Base-by-base conservation (phyloP, 1,140 invertebrate species). In the Heliothis virescens region DNA sequence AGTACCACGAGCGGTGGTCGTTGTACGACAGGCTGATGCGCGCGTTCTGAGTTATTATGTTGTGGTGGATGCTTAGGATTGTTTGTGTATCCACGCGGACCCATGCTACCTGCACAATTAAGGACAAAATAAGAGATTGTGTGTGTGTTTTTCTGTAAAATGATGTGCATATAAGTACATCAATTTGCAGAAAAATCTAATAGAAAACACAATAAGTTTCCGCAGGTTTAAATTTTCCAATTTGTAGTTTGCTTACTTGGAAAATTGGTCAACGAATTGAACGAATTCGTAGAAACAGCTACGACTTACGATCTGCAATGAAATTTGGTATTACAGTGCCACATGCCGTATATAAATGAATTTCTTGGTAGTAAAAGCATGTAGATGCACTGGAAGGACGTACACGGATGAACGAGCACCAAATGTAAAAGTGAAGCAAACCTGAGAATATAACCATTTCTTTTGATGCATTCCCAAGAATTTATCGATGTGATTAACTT, bases 21-120 rank as follows among this genome's bases (percentile, higher is more conserved):
- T 98, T 98, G 94, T 97, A 98, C 18, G 97, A 97, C 57, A 98
- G 94, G 11, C 97, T 97, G 82, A 99, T 98, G 82, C 98, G 96
- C 5, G 97, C 96, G 93, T 98, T 98, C 91, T 98, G 97, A 2
- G 98, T 98, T 83, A 98, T 98, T 57, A 98, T 97, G 87, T 97
- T 97, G 91, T 98, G 97, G 88, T 98, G 98, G 85, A 98, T 98
- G 29, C 98, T 98, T 41, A 98, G 94, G 83, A 98, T 98, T 3
- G 98, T 98, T 92, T 99, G 98, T 1, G 98, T 98, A 87, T 98
- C 98, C 41, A 98, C 97, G 48, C 98, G 95, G 4, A 98, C 97
- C 98, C 98, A 98, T 76, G 98, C 98, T 81, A 99, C 97, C 98
- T 98, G 89, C 50, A 92, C 92, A 72, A 47, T 79, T 41, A 26